Evolutionary conservation across 2,797 vertebrate genomes (phyloP), one percentile per base, ranked within the genome.

Genomic region (Sebastiscus albofasciatus): DNA sequence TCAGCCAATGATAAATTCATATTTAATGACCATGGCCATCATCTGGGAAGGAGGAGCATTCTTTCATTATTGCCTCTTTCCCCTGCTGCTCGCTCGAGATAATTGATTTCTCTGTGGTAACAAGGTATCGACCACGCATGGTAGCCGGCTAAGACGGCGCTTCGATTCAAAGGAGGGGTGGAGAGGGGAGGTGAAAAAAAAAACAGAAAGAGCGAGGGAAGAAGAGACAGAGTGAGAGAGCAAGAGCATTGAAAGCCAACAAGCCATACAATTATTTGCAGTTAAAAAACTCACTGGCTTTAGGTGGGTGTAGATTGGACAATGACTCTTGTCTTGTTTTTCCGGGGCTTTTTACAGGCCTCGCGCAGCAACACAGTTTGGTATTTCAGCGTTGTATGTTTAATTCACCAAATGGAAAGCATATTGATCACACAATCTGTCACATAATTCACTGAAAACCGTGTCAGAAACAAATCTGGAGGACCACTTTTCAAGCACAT

Each of bases 71-170:
- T 86, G 91, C 92, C 79, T 90, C 91, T 91, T 92, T 92, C 92
- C 90, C 93, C 91, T 82, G 91, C 93, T 91, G 92, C 92, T 93
- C 91, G 94, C 94, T 93, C 87, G 86, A 95, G 93, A 93, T 96
- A 96, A 96, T 96, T 95, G 95, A 96, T 96, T 96, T 95, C 94
- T 93, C 94, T 87, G 93, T 93, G 93, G 95, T 94, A 96, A 96
- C 95, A 96, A 95, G 94, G 94, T 96, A 96, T 96, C 94, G 95
- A 96, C 95, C 95, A 94, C 42, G 90, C 89, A 80, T 79, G 87
- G 88, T 86, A 91, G 94, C 91, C 66, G 33, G 92, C 93, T 89
- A 89, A 93, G 94, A 92, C 81, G 85, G 84, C 7, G 67, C 72
- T 89, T 94, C 90, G 87, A 95, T 95, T 94, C 91, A 93, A 90